Base-by-base conservation (phyloP, 2,888 invertebrate genomes). In the Diloba caeruleocephala region DNA sequence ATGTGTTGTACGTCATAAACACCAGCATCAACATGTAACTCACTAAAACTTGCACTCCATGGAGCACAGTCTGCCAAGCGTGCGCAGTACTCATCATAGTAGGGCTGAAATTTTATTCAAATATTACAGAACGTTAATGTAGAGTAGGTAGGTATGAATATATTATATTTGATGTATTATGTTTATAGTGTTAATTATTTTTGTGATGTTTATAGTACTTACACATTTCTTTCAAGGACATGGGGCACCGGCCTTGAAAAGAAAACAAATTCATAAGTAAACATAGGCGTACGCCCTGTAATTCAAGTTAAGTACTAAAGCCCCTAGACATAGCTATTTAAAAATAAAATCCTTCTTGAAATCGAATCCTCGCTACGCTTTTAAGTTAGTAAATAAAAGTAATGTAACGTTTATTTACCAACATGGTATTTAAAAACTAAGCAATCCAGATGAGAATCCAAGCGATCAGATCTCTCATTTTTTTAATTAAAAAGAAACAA, bases 1-100 rank as follows among this genome's bases (percentile, higher is more conserved):
- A 99, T 12, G 96, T 96, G 84, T 99, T 99, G 95, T 98, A 99
- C 0, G 98, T 98, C 99, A 99, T 99, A 86, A 99, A 98, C 72
- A 98, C 97, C 85, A 99, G 93, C 99, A 99, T 99, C 39, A 99
- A 94, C 89, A 98, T 96, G 90, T 99, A 98, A 71, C 98, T 98
- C 60, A 98, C 94, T 51, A 98, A 95, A 79, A 99, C 97, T 92
- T 98, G 98, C 13, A 98, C 79, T 59, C 98, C 96, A 84, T 99
- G 98, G 12, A 99, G 95, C 38, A 96, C 88, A 10, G 98, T 98
- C 90, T 99, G 98, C 88, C 96, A 96, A 48, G 95, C 94, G 87
- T 99, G 98, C 83, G 96, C 96, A 76, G 94, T 86, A 76, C 98
- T 98, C 80, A 97, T 85, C 97, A 98, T 98, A 57, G 96, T 96